Evolutionary conservation across 1,140 invertebrate species (phyloP).

Genomic region (Euschistus heros): DNA sequence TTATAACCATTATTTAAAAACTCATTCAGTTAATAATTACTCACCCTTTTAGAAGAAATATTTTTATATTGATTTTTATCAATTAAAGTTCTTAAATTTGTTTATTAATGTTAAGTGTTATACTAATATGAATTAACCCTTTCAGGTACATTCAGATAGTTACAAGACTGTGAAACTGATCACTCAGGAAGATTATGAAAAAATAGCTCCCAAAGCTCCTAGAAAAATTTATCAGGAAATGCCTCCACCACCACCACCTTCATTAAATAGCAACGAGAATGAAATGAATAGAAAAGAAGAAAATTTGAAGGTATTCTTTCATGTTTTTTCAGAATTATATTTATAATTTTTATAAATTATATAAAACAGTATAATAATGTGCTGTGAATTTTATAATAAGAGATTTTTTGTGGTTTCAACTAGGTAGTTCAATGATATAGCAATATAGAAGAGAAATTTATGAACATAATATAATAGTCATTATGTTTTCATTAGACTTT

Average conservation of each 20-base stretch:
- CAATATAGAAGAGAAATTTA: no score
- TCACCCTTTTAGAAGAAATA: conserved; percentile 13
- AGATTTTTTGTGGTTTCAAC: no score
- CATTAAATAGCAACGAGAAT: conserved; percentile 7
- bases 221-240: conserved; percentile 53
- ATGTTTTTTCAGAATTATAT: no score
- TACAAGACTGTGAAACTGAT: conserved; percentile 87
- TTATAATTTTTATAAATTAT: no score
- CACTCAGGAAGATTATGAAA: conserved; percentile 76
- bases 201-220: conserved; percentile 53
- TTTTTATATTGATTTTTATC: neutral
- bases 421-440: no score
- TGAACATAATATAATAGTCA: no score
- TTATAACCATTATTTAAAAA: no score
- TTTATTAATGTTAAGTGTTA: conserved; percentile 23
- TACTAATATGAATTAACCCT: conserved; percentile 30
- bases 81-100: neutral
- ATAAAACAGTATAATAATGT: no score
- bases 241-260: conserved; percentile 63
- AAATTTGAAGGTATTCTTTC: no score
- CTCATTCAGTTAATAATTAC: neutral
- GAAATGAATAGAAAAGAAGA: no score
- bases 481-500: no score
- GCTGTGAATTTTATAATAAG: no score
- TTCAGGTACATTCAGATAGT: conserved; percentile 37